These are phyloP conservation scores for Abrostola tripartita DNA, from an alignment of 2,888 invertebrate species.

Conservation along the genomic window DNA sequence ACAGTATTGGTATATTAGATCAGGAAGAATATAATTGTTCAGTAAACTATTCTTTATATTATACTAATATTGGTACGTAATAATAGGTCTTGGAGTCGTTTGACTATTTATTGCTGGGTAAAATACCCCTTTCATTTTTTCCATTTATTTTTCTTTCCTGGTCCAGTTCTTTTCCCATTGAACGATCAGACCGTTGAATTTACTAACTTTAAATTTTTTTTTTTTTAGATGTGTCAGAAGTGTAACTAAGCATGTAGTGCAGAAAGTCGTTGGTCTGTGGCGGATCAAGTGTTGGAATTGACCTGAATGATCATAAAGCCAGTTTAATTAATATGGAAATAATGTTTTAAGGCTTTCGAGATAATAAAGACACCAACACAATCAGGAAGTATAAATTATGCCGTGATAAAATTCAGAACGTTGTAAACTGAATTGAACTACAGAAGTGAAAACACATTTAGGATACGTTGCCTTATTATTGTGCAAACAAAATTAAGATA, in stretches of 20 bases:
- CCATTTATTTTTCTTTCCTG: too few species aligned
- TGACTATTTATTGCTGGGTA: too few species aligned
- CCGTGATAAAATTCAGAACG: constrained; percentile 65
- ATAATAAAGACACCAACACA: constrained; percentile 35
- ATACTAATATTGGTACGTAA: too few species aligned
- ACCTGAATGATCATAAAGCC: not conserved
- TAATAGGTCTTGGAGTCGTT: too few species aligned
- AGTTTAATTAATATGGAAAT: constrained; percentile 11
- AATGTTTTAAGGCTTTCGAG: constrained; percentile 18
- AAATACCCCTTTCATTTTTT: too few species aligned
- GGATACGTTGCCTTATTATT: constrained; percentile 12
- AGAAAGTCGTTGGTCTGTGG: not conserved
- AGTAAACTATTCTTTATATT: too few species aligned
- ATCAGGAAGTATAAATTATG: constrained; percentile 57
- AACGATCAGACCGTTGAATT: too few species aligned
- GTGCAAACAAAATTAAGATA: not conserved
- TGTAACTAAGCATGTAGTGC: not conserved
- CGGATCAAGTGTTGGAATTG: not conserved
- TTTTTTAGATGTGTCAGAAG: too few species aligned
- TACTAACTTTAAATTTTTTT: too few species aligned
- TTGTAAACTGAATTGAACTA: constrained; percentile 46
- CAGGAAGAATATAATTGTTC: not conserved
- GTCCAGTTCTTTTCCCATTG: too few species aligned
- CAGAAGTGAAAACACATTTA: constrained; percentile 11
- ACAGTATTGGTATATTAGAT: not conserved